Percentiles rank a stretch among this genome's conserved stretches.
These are phyloP conservation scores for Palythoa caribaeorum DNA, from an alignment of 92 coral and sea anemone species.

Conservation along the genomic window DNA sequence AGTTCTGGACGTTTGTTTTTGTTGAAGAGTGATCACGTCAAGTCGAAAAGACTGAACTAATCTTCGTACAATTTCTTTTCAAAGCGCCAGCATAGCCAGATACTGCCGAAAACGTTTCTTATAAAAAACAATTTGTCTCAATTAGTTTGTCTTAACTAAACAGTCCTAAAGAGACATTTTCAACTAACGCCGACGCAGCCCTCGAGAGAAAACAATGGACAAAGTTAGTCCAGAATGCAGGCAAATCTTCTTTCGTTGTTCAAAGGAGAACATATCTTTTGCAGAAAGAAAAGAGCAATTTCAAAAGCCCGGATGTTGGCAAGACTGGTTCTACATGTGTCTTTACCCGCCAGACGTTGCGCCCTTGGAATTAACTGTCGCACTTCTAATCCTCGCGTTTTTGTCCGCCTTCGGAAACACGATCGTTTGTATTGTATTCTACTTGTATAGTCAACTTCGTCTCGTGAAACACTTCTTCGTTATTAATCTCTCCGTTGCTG, in stretches of 20 bases:
- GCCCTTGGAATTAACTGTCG: slow-evolving; percentile 49
- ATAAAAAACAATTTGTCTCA: background rate
- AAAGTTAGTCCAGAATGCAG: slow-evolving; percentile 40
- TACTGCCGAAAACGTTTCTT: background rate
- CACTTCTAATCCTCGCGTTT: slow-evolving; percentile 74
- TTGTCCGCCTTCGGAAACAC: slow-evolving; percentile 76
- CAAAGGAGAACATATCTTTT: slow-evolving; percentile 9
- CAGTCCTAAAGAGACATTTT: background rate
- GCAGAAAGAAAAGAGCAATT: background rate
- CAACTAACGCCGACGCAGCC: background rate
- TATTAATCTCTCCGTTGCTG: slow-evolving; percentile 86
- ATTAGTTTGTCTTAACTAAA: background rate
- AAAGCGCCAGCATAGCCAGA: too few species aligned
- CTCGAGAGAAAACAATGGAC: slow-evolving; percentile 2
- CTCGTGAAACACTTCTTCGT: slow-evolving; percentile 89
- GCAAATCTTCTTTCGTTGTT: slow-evolving; percentile 33
- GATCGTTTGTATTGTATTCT: slow-evolving; percentile 86
- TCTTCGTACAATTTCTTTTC: too few species aligned
- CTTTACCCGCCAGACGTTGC: background rate
- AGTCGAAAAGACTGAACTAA: too few species aligned
- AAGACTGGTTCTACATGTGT: slow-evolving; percentile 62
- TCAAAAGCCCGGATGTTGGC: slow-evolving; percentile 70
- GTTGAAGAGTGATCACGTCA: too few species aligned
- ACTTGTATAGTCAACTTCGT: slow-evolving; percentile 79
- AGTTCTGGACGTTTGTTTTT: too few species aligned